These are phyloP conservation scores for Calidris pugnax DNA, from an alignment of 2,113 vertebrate species.

Conservation along the genomic window DNA sequence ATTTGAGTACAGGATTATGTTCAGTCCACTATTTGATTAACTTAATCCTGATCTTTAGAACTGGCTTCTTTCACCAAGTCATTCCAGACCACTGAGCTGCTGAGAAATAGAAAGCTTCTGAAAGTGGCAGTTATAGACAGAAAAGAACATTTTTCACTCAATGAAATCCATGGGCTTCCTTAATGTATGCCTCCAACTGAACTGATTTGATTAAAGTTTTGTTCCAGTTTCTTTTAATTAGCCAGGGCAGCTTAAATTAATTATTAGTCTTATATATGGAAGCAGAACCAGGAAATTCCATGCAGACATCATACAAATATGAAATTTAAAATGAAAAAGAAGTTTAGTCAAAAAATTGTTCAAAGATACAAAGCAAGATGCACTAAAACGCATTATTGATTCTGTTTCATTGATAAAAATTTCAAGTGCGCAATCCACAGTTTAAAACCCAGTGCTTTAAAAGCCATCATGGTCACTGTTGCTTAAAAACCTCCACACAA, in stretches of 20 bases:
- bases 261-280: background rate
- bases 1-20: constrained; percentile 26
- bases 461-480: background rate
- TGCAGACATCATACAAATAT: background rate
- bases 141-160: constrained; percentile 38
- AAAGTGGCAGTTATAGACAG: constrained; percentile 33
- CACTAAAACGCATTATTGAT: background rate
- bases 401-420: background rate
- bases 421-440: background rate
- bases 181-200: constrained; percentile 1
- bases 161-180: background rate
- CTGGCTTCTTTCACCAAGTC: constrained; percentile 31
- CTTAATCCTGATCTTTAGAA: constrained; percentile 44
- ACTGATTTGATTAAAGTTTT: constrained; percentile 38
- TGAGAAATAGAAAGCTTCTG: constrained; percentile 1
- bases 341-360: background rate
- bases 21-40: constrained; percentile 40
- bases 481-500: background rate
- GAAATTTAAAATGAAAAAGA: background rate
- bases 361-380: background rate
- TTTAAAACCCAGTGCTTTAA: background rate
- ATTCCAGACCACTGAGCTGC: constrained; percentile 33
- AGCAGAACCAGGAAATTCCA: background rate
- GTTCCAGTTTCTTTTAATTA: constrained; percentile 41
- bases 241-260: constrained; percentile 2